These are phyloP conservation scores for Shinisaurus crocodilurus DNA, from an alignment of 2,113 vertebrate genomes.

Conservation along the genomic window DNA sequence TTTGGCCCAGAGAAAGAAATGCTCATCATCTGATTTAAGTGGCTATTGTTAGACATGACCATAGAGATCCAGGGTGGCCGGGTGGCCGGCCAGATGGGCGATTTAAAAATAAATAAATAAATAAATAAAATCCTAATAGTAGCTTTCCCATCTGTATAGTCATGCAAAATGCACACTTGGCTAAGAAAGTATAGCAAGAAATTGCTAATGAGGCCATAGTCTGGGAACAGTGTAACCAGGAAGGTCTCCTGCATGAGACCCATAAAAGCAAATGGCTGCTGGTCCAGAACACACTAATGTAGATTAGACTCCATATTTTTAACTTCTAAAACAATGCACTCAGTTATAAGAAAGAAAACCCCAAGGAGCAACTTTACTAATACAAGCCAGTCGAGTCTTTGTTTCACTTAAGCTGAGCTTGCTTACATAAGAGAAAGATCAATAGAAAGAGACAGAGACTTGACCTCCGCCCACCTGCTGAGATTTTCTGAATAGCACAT, in stretches of 20 bases:
- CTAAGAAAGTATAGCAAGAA: not conserved
- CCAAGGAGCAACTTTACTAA: constrained; percentile 23
- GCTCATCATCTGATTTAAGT: not conserved
- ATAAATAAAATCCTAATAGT: too few relatives aligned
- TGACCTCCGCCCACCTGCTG: constrained; percentile 33
- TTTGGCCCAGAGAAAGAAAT: not conserved
- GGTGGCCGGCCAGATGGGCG: too few relatives aligned
- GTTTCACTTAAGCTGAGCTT: not conserved
- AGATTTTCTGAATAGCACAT: constrained; percentile 16
- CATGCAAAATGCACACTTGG: not conserved
- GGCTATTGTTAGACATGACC: not conserved
- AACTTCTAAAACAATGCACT: constrained; percentile 20
- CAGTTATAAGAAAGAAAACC: not conserved
- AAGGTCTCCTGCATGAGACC: not conserved
- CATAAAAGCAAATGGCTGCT: not conserved
- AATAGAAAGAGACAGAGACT: constrained; percentile 29
- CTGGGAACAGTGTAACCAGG: not conserved
- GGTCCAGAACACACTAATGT: not conserved
- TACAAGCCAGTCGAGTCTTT: constrained; percentile 14
- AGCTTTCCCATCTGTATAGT: not conserved
- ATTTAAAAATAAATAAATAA: too few relatives aligned
- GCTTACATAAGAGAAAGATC: constrained; percentile 15
- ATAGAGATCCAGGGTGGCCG: too few relatives aligned
- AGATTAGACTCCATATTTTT: not conserved
- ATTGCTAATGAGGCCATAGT: not conserved